Evolutionary conservation across 2,113 vertebrate species (phyloP).

Genomic region (Phaethon lepturus): DNA sequence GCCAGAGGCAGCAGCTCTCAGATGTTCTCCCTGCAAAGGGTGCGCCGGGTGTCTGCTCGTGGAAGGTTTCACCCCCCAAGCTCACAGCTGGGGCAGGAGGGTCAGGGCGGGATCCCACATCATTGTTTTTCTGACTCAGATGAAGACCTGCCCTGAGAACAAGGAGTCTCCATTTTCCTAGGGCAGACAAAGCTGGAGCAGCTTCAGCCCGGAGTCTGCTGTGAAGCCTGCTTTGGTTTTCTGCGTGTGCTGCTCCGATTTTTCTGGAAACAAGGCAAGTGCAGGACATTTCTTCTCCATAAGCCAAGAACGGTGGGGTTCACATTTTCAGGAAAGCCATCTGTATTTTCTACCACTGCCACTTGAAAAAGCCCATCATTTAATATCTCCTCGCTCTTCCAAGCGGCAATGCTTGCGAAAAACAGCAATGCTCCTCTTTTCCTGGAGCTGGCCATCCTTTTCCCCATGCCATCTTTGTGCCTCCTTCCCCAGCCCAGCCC

Average conservation of each 20-base stretch:
- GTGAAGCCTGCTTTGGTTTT: not conserved
- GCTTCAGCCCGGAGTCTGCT: not conserved
- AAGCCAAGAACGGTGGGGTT: not conserved
- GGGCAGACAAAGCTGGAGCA: not conserved
- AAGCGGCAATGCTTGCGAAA: not conserved
- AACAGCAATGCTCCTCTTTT: not conserved
- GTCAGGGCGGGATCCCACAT: not conserved
- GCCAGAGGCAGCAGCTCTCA: not conserved
- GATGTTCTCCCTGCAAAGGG: not conserved
- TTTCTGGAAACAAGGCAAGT: not conserved
- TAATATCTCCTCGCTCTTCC: not conserved
- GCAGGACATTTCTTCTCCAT: not conserved
- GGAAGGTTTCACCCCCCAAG: not conserved
- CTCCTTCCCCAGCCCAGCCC: not conserved
- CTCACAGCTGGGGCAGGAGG: not conserved
- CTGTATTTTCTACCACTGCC: not conserved
- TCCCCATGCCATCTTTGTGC: accelerated
- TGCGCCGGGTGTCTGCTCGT: not conserved
- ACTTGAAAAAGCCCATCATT: not conserved
- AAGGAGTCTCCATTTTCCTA: not conserved
- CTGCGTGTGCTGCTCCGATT: not conserved
- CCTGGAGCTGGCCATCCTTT: not conserved
- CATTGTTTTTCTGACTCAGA: not conserved
- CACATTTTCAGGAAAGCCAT: not conserved
- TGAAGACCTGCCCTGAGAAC: accelerated